Percentiles rank a stretch among this genome's conserved stretches.
These are phyloP conservation scores for Notechis scutatus DNA, from an alignment of 2,113 vertebrate genomes.

Conservation along the genomic window DNA sequence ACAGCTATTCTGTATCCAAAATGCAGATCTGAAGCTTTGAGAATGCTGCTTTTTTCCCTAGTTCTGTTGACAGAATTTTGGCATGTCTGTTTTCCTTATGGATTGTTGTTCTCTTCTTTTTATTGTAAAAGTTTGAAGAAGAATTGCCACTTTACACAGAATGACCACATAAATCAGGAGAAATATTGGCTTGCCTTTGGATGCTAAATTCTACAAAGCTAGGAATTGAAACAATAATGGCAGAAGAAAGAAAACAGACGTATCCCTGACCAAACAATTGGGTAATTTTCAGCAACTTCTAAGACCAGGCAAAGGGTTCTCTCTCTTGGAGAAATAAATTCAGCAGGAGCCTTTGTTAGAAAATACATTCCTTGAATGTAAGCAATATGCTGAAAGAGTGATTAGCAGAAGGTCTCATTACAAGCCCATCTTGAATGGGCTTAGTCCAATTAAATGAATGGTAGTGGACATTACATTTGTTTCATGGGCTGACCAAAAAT, in stretches of 20 bases:
- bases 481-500: not conserved
- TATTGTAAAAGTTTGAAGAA: constrained; percentile 3
- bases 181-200: not conserved
- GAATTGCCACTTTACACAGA: not conserved
- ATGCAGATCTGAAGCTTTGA: not conserved
- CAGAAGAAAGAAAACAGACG: not conserved
- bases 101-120: not conserved
- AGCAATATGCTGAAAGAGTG: not conserved
- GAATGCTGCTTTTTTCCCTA: not conserved
- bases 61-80: not conserved
- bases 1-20: not conserved
- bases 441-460: not conserved
- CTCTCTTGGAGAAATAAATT: not conserved
- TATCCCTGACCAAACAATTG: not conserved
- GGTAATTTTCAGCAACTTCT: not conserved
- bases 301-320: not conserved
- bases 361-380: not conserved
- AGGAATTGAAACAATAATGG: not conserved
- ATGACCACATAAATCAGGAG: not conserved
- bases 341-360: not conserved
- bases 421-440: not conserved
- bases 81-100: constrained; percentile 4
- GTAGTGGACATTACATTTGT: not conserved
- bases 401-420: not conserved
- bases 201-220: not conserved